Percentiles rank a stretch among this genome's conserved stretches.
Evolutionary conservation across 2,113 vertebrate genomes (phyloP).

Genomic region (Grammomys surdaster): DNA sequence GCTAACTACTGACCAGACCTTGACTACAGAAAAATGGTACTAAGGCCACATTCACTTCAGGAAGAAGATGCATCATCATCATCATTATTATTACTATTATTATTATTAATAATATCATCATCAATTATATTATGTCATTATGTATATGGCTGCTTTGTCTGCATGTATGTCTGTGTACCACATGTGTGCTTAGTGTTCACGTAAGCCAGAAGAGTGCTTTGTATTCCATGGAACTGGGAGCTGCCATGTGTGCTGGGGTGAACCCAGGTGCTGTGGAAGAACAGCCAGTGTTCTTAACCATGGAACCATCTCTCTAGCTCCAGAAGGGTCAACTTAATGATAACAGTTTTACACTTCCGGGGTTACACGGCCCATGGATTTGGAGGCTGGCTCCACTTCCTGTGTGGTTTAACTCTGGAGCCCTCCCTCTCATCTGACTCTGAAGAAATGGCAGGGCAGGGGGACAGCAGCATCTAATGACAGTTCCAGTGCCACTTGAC

Average conservation of each 20-base stretch:
- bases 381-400: background rate
- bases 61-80: background rate
- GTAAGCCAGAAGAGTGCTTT: background rate
- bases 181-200: background rate
- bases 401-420: background rate
- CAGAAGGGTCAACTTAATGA: background rate
- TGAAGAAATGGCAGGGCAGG: background rate
- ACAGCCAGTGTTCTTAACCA: background rate
- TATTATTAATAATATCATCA: background rate
- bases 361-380: background rate
- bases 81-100: background rate
- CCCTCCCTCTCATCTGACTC: background rate
- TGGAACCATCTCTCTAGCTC: background rate
- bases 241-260: too few species aligned
- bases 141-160: background rate
- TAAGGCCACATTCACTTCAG: fast-evolving
- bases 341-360: background rate
- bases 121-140: background rate
- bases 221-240: background rate
- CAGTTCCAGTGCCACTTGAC: background rate
- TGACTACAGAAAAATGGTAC: background rate
- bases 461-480: background rate
- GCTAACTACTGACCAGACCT: too few species aligned
- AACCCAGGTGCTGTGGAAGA: background rate
- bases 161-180: background rate